These are phyloP conservation scores for Rhamphomyia laevipes DNA, from an alignment of 2,888 invertebrate species.

Conservation along the genomic window DNA sequence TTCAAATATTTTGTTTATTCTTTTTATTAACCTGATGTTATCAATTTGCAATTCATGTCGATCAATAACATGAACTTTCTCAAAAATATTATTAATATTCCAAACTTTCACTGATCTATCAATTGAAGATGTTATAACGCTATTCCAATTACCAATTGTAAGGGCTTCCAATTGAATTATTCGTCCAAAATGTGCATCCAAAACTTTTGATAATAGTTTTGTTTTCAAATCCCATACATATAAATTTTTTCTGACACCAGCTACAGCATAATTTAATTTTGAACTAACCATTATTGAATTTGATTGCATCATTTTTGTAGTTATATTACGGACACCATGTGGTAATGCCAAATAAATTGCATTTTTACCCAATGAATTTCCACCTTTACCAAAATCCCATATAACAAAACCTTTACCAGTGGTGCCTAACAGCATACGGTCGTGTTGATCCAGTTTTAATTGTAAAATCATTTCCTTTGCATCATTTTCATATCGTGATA, in stretches of 20 bases:
- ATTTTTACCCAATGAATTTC: constrained; percentile 36
- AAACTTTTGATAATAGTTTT: constrained; percentile 71
- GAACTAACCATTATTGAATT: constrained; percentile 89
- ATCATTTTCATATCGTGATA: constrained; percentile 57
- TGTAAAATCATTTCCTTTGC: constrained; percentile 66
- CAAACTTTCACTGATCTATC: constrained; percentile 97
- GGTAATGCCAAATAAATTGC: constrained; percentile 62
- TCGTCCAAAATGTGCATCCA: constrained; percentile 94
- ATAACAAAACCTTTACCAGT: constrained; percentile 74
- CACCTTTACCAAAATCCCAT: constrained; percentile 57
- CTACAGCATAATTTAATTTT: constrained; percentile 82
- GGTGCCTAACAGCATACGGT: constrained; percentile 69
- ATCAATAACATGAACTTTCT: constrained; percentile 92
- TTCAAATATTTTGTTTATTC: not conserved
- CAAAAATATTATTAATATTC: constrained; percentile 98
- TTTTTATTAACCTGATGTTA: constrained; percentile 57
- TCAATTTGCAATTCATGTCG: constrained; percentile 92
- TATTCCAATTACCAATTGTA: constrained; percentile 82
- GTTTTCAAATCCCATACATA: constrained; percentile 87
- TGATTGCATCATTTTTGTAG: constrained; percentile 78
- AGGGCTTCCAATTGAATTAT: constrained; percentile 85
- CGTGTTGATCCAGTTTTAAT: constrained; percentile 70
- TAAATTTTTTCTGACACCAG: constrained; percentile 87
- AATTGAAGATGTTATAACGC: constrained; percentile 92
- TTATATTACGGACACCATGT: constrained; percentile 85